Evolutionary conservation across 2,797 vertebrate genomes (phyloP).

Genomic region (Delichon dasypus): DNA sequence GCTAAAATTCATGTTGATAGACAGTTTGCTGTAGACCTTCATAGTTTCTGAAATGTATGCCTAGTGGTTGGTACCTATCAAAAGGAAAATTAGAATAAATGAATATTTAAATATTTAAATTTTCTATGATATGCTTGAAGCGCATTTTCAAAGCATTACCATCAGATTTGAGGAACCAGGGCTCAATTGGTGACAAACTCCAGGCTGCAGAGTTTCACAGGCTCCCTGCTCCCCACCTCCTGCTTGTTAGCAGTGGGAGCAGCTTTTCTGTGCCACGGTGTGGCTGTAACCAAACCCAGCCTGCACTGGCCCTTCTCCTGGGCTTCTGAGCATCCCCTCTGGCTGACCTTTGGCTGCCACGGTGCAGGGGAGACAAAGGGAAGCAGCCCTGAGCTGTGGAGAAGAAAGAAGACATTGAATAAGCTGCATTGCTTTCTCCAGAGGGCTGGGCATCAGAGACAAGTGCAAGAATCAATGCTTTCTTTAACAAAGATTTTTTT

Average conservation of each 20-base stretch:
- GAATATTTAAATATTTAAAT: conserved; percentile 83
- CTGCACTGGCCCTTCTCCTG: conserved; percentile 18
- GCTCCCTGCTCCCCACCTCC: conserved; percentile 48
- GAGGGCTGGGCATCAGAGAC: neutral
- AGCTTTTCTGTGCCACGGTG: conserved; percentile 25
- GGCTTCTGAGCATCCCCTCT: conserved; percentile 49
- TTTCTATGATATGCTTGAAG: conserved; percentile 71
- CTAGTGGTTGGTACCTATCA: conserved; percentile 70
- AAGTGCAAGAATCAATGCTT: neutral
- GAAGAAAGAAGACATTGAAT: neutral
- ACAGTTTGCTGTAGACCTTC: conserved; percentile 66
- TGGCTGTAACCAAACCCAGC: conserved; percentile 54
- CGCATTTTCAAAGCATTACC: conserved; percentile 73
- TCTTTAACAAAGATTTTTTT: neutral
- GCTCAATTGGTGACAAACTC: conserved; percentile 56
- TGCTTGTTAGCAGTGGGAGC: conserved; percentile 22
- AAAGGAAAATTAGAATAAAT: conserved; percentile 78
- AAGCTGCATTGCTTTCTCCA: neutral
- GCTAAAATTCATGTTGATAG: conserved; percentile 59
- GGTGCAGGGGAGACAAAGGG: conserved; percentile 22
- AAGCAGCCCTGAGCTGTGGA: neutral
- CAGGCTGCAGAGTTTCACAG: conserved; percentile 28
- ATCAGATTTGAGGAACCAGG: conserved; percentile 67
- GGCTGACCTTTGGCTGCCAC: conserved; percentile 53
- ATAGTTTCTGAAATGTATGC: conserved; percentile 62